Percentiles rank a stretch among this genome's conserved stretches.
phyloP scores from a whole-genome alignment of 2,113 vertebrate genomes.

The Paramormyrops kingsleyae region DNA sequence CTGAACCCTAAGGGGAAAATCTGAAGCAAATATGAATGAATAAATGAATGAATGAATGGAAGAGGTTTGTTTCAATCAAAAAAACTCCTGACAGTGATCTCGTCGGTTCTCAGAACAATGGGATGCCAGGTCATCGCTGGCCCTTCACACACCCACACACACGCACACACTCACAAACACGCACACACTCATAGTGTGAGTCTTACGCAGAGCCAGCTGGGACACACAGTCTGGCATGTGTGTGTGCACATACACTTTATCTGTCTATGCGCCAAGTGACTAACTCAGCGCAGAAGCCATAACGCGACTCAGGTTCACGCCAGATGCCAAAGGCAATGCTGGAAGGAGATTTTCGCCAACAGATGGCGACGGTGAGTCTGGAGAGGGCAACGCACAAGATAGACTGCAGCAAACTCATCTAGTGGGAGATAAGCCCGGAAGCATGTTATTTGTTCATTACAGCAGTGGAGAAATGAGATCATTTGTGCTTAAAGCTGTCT shows the following conservation, averaged over 20 bases:
- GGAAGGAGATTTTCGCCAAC: not conserved
- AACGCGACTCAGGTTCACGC: not conserved
- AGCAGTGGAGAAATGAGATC: not conserved
- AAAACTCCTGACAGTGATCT: not conserved
- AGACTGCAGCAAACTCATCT: not conserved
- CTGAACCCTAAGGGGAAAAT: not conserved
- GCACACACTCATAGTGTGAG: not conserved
- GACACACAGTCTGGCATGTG: not conserved
- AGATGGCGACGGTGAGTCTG: constrained; percentile 18
- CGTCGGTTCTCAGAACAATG: not conserved
- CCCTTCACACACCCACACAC: not conserved
- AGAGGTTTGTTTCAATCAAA: not conserved
- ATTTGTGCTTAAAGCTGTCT: not conserved
- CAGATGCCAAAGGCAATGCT: not conserved
- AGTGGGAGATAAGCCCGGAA: not conserved
- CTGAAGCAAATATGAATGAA: not conserved
- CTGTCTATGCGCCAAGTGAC: not conserved
- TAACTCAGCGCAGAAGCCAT: not conserved
- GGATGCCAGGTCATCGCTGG: not conserved
- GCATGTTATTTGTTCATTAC: not conserved
- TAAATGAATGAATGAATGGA: not conserved
- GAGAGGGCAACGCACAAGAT: not conserved
- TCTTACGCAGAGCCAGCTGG: not conserved
- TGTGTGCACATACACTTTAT: not conserved
- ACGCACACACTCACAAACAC: not conserved